Percentiles rank a stretch among this genome's conserved stretches.
Conservation (phyloP, 2,113 vertebrate genomes). For the Chunga burmeisteri region DNA sequence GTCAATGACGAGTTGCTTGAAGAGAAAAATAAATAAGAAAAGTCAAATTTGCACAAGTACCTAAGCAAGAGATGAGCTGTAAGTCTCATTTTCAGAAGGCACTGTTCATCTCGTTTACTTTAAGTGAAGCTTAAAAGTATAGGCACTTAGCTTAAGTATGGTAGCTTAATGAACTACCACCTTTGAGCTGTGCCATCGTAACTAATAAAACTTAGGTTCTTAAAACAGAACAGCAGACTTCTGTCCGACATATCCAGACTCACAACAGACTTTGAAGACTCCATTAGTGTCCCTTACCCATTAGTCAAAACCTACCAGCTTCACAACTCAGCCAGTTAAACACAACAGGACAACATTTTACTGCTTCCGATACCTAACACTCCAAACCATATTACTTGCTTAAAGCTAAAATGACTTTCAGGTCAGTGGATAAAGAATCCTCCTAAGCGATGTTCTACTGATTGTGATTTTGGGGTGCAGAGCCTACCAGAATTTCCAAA, state of each 20-base stretch:
- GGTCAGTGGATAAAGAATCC: not conserved
- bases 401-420: not conserved
- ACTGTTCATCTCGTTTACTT: not conserved
- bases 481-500: not conserved
- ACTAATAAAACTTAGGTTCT: not conserved
- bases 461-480: not conserved
- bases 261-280: not conserved
- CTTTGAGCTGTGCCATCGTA: not conserved
- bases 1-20: not conserved
- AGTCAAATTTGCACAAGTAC: not conserved
- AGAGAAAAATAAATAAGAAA: not conserved
- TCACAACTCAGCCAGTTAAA: not conserved
- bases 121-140: not conserved
- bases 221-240: not conserved
- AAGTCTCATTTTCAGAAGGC: not conserved
- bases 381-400: not conserved
- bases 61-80: not conserved
- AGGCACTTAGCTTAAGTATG: not conserved
- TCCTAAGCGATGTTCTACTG: not conserved
- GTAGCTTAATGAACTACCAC: not conserved
- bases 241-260: not conserved
- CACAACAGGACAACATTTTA: not conserved
- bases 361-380: not conserved
- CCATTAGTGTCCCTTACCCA: not conserved
- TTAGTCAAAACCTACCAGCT: not conserved